Percentiles rank a stretch among this genome's conserved stretches.
These are phyloP conservation scores for Melospiza melodia DNA, from an alignment of 2,113 vertebrate genomes.

Conservation along the genomic window DNA sequence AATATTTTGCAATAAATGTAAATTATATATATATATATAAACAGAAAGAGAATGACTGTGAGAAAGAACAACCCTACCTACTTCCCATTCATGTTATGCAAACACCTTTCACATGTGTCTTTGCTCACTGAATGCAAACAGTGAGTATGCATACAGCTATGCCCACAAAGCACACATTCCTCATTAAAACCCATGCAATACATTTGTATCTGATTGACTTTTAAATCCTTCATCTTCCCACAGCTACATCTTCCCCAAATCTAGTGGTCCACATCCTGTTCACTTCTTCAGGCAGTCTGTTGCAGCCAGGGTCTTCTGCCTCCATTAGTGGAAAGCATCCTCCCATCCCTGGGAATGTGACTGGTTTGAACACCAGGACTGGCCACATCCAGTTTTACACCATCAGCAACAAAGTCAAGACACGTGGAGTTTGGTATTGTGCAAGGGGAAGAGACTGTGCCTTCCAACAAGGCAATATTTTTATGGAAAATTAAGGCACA, in stretches of 20 bases:
- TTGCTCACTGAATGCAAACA: conserved; percentile 59
- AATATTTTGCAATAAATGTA: conserved; percentile 56
- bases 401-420: not conserved
- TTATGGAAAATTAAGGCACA: conserved; percentile 27
- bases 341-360: not conserved
- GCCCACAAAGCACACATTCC: conserved; percentile 40
- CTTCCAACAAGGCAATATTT: not conserved
- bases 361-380: not conserved
- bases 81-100: conserved; percentile 57
- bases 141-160: conserved; percentile 1
- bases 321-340: accelerated
- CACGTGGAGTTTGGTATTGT: accelerated
- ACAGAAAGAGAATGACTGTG: conserved; percentile 14
- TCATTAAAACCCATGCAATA: conserved; percentile 40
- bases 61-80: conserved; percentile 29
- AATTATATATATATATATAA: conserved; percentile 1
- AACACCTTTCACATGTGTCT: conserved; percentile 56
- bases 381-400: not conserved
- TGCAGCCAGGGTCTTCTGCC: not conserved
- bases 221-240: conserved; percentile 54
- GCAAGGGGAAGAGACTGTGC: not conserved
- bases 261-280: not conserved
- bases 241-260: not conserved
- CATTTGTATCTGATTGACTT: conserved; percentile 61
- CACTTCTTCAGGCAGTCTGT: not conserved